Conservation (phyloP, 1,140 invertebrate species). For the Philotrypesis tridentata region DNA sequence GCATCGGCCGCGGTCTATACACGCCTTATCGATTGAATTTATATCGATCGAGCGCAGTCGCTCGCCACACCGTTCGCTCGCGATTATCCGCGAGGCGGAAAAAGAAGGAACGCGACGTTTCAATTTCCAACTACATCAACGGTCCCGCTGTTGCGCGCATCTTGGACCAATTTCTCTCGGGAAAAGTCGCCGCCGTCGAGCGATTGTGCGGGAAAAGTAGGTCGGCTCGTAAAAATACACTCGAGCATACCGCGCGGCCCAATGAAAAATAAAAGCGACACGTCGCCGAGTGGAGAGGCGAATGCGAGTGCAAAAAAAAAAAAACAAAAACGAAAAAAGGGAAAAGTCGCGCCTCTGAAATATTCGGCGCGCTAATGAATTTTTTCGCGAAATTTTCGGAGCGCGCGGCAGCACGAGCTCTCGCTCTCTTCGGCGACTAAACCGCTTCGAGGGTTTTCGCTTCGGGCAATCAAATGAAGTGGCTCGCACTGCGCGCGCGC, state of each 20-base stretch:
- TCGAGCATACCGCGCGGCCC: neutral
- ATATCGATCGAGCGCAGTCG: neutral
- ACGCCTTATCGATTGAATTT: neutral
- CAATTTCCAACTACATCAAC: neutral
- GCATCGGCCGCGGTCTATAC: too few species aligned
- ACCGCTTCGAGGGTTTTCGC: slow-evolving; percentile 45
- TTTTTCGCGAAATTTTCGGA: neutral
- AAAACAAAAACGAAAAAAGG: neutral
- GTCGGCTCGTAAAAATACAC: neutral
- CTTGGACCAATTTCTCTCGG: neutral
- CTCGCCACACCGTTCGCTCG: too few species aligned
- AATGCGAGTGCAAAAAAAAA: neutral
- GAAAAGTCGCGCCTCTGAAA: neutral
- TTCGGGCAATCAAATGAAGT: slow-evolving; percentile 59
- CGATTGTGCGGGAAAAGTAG: neutral
- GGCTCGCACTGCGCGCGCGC: neutral
- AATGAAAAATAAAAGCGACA: too few species aligned
- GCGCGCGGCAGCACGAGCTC: too few species aligned
- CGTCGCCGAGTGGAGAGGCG: too few species aligned
- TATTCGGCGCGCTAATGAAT: neutral
- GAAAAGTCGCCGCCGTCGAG: neutral
- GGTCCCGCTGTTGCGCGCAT: neutral
- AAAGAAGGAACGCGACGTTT: neutral
- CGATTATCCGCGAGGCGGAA: neutral
- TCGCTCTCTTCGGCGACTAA: neutral